A percentile compares a stretch with the other conserved stretches of the same genome.
phyloP scores from a whole-genome alignment of 1,140 invertebrate species.

The Heliothis subflexa region DNA sequence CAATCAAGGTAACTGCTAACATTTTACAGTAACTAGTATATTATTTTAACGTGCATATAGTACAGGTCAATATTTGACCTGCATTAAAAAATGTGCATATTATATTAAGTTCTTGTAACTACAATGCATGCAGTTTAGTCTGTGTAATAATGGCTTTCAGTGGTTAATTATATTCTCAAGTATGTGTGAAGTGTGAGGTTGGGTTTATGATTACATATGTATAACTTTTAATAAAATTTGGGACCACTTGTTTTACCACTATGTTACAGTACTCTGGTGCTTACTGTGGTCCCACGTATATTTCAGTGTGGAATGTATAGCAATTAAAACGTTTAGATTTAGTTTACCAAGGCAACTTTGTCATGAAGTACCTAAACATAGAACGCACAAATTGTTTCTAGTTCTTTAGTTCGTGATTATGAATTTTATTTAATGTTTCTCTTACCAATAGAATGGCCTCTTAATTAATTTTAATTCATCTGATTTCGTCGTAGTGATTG shows the following conservation, averaged over 20 bases:
- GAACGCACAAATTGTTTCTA: slow-evolving; percentile 43
- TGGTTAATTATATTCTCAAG: background rate
- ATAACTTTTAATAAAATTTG: slow-evolving; percentile 9
- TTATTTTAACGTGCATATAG: slow-evolving; percentile 18
- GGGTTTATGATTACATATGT: background rate
- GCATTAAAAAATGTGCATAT: slow-evolving; percentile 24
- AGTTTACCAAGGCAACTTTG: slow-evolving; percentile 38
- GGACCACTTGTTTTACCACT: slow-evolving; percentile 8
- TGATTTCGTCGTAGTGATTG: slow-evolving; percentile 13
- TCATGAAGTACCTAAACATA: slow-evolving; percentile 14
- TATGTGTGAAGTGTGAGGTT: background rate
- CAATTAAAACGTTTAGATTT: slow-evolving; percentile 17
- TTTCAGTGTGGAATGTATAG: background rate
- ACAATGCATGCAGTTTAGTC: slow-evolving; percentile 19
- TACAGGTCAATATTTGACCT: slow-evolving; percentile 8
- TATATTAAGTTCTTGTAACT: slow-evolving; percentile 5
- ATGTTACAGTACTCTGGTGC: background rate
- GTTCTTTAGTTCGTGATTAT: slow-evolving; percentile 31
- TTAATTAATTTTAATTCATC: slow-evolving; percentile 24
- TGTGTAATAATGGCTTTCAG: slow-evolving; percentile 2
- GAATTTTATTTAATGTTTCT: slow-evolving; percentile 16
- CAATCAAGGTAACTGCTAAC: slow-evolving; percentile 3
- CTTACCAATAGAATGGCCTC: slow-evolving; percentile 35
- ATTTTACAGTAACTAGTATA: slow-evolving; percentile 28
- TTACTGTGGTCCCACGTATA: slow-evolving; percentile 11